Conservation (phyloP, 2,113 vertebrate species). For the Lophochroa leadbeateri region DNA sequence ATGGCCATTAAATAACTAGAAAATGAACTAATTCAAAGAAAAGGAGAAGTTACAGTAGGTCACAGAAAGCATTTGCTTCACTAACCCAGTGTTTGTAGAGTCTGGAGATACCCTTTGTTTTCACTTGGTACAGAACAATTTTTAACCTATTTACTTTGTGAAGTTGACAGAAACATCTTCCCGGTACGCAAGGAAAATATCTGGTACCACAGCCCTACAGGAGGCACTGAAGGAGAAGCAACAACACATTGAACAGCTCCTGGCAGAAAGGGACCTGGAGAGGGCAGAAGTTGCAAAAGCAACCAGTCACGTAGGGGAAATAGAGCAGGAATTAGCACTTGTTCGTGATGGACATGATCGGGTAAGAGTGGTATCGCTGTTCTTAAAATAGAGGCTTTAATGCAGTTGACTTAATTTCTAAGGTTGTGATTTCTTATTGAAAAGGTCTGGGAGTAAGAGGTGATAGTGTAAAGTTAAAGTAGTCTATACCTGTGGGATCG, state of each 20-base stretch:
- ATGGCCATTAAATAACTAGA: not conserved
- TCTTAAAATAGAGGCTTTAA: not conserved
- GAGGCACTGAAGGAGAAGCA: constrained; percentile 98
- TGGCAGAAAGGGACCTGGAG: constrained; percentile 95
- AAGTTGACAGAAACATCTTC: constrained; percentile 98
- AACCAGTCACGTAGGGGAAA: constrained; percentile 92
- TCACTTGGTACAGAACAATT: not conserved
- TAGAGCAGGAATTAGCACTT: constrained; percentile 89
- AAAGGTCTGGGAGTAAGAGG: not conserved
- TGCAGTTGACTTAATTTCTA: not conserved
- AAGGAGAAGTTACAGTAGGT: not conserved
- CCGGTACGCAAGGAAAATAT: constrained; percentile 94
- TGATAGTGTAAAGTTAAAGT: not conserved
- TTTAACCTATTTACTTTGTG: constrained; percentile 48
- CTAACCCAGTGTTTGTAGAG: not conserved
- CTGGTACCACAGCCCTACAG: constrained; percentile 95
- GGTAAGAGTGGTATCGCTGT: constrained; percentile 71
- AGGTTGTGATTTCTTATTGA: not conserved
- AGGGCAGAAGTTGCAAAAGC: constrained; percentile 96
- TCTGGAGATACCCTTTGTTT: not conserved
- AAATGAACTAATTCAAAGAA: not conserved
- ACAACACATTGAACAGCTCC: constrained; percentile 97
- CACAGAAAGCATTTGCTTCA: constrained; percentile 18
- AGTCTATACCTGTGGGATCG: not conserved
- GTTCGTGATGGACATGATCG: constrained; percentile 93